Conservation (phyloP, 2,797 vertebrate genomes). For the Cheirogaleus major region DNA sequence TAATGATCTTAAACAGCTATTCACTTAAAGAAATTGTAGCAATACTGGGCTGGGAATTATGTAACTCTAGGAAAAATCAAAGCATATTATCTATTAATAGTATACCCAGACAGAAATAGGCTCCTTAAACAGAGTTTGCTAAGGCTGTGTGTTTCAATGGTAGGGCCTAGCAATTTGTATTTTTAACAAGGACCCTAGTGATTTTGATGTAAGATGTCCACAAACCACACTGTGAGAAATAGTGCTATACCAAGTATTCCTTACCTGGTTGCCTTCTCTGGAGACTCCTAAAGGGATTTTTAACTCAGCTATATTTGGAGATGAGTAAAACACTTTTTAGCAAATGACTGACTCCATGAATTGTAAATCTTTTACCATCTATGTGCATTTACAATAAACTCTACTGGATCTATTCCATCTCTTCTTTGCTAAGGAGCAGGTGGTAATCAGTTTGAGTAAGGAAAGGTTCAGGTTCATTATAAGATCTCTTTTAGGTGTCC, state of each 20-base stretch:
- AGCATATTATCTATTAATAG: not conserved
- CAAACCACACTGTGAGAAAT: not conserved
- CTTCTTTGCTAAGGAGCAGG: not conserved
- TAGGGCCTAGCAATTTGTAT: not conserved
- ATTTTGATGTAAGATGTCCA: not conserved
- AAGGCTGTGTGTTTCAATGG: not conserved
- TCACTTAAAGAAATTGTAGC: not conserved
- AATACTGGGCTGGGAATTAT: not conserved
- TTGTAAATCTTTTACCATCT: not conserved
- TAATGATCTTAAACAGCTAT: conserved; percentile 19
- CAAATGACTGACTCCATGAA: not conserved
- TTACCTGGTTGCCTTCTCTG: not conserved
- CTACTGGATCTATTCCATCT: not conserved
- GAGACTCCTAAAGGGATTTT: not conserved
- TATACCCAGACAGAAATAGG: not conserved
- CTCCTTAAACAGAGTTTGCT: not conserved
- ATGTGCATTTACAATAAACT: not conserved
- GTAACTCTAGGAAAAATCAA: not conserved
- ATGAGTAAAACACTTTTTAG: not conserved
- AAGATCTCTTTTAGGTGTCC: not conserved
- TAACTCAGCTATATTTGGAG: not conserved
- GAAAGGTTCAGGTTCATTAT: not conserved
- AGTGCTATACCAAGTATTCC: not conserved
- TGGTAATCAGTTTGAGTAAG: not conserved
- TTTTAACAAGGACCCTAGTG: not conserved